These are phyloP conservation scores for Thunnus albacares DNA, from an alignment of 2,797 vertebrate species.

Conservation along the genomic window DNA sequence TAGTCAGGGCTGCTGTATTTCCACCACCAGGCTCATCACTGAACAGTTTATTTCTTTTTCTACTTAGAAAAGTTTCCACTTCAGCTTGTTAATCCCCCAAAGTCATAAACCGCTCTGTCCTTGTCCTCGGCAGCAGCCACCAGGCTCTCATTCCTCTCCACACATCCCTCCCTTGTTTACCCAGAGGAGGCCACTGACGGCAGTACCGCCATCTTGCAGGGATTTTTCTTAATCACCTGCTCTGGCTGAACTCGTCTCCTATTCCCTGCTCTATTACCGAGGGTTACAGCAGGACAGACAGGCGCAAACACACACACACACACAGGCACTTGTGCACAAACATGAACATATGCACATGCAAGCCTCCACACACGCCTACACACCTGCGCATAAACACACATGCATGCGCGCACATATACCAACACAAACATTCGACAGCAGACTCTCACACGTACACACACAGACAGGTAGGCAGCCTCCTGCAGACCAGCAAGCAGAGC, in stretches of 20 bases:
- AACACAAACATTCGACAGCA: not conserved
- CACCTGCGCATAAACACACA: not conserved
- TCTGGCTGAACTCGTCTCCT: slow-evolving; percentile 75
- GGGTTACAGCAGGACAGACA: slow-evolving; percentile 75
- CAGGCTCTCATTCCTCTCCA: slow-evolving; percentile 69
- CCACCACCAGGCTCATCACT: slow-evolving; percentile 46
- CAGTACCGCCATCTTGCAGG: slow-evolving; percentile 79
- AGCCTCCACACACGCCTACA: slow-evolving; percentile 11
- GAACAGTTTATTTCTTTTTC: slow-evolving; percentile 70
- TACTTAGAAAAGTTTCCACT: slow-evolving; percentile 78
- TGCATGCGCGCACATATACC: slow-evolving; percentile 7
- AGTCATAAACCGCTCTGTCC: slow-evolving; percentile 80
- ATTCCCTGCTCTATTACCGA: slow-evolving; percentile 78
- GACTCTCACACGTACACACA: slow-evolving; percentile 21
- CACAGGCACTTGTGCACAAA: slow-evolving; percentile 36
- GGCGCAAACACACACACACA: slow-evolving; percentile 41
- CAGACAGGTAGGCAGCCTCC: slow-evolving; percentile 67
- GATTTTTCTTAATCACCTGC: slow-evolving; percentile 83
- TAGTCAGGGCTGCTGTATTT: slow-evolving; percentile 44
- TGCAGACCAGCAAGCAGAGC: slow-evolving; percentile 78
- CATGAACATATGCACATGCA: slow-evolving; percentile 52
- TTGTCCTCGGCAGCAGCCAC: slow-evolving; percentile 78
- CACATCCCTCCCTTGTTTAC: slow-evolving; percentile 76
- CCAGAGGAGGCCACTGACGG: slow-evolving; percentile 73
- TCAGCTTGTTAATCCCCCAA: slow-evolving; percentile 79